A percentile compares a stretch with the other conserved stretches of the same genome.
phyloP scores from a whole-genome alignment of 2,113 vertebrate species.

The Eretmochelys imbricata region DNA sequence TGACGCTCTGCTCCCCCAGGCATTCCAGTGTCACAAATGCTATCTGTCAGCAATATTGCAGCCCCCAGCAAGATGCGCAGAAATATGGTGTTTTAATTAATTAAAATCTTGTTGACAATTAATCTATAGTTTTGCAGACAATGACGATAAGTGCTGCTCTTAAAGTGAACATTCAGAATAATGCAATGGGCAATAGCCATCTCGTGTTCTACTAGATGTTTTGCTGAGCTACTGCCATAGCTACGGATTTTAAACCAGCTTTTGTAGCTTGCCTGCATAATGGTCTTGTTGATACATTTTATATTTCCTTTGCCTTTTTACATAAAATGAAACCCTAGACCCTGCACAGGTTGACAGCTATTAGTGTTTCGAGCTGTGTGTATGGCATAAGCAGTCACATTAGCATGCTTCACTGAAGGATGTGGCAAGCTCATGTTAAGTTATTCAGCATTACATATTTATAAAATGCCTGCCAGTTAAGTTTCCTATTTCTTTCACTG shows the following conservation, averaged over 20 bases:
- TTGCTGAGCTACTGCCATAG: not conserved
- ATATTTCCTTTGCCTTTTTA: slow-evolving; percentile 7
- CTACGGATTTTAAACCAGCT: not conserved
- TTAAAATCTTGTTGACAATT: not conserved
- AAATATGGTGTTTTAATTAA: not conserved
- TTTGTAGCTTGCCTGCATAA: not conserved
- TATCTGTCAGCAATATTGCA: not conserved
- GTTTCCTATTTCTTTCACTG: not conserved
- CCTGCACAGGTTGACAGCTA: not conserved
- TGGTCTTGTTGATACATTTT: not conserved
- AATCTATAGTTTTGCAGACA: not conserved
- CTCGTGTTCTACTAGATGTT: not conserved
- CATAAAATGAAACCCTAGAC: not conserved
- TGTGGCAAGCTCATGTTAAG: not conserved
- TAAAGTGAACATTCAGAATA: not conserved
- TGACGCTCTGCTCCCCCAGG: not conserved
- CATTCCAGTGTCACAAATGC: accelerated
- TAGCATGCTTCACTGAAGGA: not conserved
- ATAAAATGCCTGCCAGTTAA: not conserved
- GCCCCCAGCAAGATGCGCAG: not conserved
- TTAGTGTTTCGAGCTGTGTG: not conserved
- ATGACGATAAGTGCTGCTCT: not conserved
- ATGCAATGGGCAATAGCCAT: not conserved
- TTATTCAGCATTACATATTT: not conserved
- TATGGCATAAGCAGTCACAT: slow-evolving; percentile 18